A percentile compares a stretch with the other conserved stretches of the same genome.
These are phyloP conservation scores for Manis pentadactyla DNA, from an alignment of 2,797 vertebrate genomes.

Conservation along the genomic window DNA sequence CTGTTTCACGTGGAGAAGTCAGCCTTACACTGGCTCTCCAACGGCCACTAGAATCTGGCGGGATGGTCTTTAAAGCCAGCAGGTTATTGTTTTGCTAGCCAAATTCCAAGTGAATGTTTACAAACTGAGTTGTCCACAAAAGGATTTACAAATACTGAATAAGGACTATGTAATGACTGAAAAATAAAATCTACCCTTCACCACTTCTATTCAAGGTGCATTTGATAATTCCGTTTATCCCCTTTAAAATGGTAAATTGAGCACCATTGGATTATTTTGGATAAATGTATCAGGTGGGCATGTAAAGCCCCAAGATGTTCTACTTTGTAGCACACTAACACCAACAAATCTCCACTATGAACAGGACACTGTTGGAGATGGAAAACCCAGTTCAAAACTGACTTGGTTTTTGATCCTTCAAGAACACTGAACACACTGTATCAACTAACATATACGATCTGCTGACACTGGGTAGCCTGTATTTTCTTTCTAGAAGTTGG, in stretches of 20 bases:
- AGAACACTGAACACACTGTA: background rate
- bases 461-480: background rate
- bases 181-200: background rate
- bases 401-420: constrained; percentile 49
- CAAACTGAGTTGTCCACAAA: background rate
- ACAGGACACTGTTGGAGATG: background rate
- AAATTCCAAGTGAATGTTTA: background rate
- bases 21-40: background rate
- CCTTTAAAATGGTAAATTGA: background rate
- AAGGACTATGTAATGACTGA: background rate
- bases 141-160: constrained; percentile 4
- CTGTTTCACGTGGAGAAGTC: background rate
- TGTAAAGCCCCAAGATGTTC: background rate
- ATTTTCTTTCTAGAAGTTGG: constrained; percentile 50
- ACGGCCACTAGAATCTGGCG: background rate
- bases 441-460: constrained; percentile 1
- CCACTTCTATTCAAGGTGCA: background rate
- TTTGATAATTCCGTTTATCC: background rate
- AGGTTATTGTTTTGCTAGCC: background rate
- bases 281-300: background rate
- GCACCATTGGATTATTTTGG: background rate
- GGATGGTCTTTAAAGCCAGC: background rate
- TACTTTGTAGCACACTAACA: background rate
- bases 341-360: background rate
- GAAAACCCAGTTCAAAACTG: background rate